Conservation (phyloP, 1,140 invertebrate genomes). For the Temnothorax nylanderi region DNA sequence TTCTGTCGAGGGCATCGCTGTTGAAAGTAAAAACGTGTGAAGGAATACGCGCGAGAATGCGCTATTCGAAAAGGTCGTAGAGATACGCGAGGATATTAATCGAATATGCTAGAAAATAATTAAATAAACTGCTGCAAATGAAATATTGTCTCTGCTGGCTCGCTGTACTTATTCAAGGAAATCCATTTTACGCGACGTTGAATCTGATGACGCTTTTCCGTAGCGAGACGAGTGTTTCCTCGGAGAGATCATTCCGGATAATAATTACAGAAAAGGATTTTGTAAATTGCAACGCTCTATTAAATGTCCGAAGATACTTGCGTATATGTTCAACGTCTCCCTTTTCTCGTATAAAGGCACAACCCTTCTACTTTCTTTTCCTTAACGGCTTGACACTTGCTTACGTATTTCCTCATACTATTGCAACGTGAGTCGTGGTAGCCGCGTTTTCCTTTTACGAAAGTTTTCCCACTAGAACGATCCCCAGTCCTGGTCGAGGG, state of each 20-base stretch:
- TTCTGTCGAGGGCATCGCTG: background rate
- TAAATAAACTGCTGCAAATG: conserved; percentile 48
- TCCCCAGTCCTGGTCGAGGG: conserved; percentile 32
- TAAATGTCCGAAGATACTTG: background rate
- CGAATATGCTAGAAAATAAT: conserved; percentile 45
- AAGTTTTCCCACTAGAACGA: conserved; percentile 54
- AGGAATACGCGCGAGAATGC: background rate
- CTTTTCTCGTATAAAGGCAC: background rate
- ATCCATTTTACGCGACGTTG: conserved; percentile 39
- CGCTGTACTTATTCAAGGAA: background rate
- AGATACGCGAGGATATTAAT: background rate
- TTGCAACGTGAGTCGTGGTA: background rate
- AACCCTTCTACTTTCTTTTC: background rate
- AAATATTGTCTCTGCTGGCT: conserved; percentile 21
- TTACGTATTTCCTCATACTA: conserved; percentile 33
- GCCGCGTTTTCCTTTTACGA: conserved; percentile 23
- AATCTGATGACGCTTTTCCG: background rate
- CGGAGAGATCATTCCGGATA: conserved; percentile 10
- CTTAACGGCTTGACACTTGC: background rate
- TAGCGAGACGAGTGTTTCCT: background rate
- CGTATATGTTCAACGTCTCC: background rate
- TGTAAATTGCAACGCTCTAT: conserved; percentile 16
- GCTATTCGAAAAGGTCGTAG: background rate
- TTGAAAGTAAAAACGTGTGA: background rate
- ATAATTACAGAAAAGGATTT: conserved; percentile 32